These are phyloP conservation scores for Cettia cetti DNA, from an alignment of 2,113 vertebrate species.

Conservation along the genomic window DNA sequence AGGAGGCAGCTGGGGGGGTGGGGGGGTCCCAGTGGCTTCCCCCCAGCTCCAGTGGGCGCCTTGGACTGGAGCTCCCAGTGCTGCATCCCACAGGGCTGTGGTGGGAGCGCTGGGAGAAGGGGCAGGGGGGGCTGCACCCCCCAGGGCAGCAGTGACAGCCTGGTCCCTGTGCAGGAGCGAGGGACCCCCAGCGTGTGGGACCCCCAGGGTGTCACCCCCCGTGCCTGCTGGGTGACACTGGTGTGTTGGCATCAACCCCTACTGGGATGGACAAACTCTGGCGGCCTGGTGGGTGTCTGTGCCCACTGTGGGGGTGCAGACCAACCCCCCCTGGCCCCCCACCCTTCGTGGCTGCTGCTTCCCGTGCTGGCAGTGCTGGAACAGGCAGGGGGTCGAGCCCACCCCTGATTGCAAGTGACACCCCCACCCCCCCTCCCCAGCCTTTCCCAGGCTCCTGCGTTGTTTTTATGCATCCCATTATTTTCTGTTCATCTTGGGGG, in stretches of 20 bases:
- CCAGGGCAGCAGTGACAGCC: background rate
- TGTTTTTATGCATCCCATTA: background rate
- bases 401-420: background rate
- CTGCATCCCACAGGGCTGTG: accelerated
- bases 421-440: background rate
- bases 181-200: background rate
- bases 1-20: background rate
- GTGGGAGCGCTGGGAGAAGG: background rate
- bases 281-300: accelerated
- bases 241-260: background rate
- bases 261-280: background rate
- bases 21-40: accelerated
- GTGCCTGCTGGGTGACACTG: background rate
- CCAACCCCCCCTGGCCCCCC: background rate
- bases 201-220: background rate
- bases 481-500: background rate
- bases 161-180: no score
- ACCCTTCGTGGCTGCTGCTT: background rate
- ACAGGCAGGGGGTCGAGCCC: background rate
- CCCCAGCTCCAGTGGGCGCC: accelerated
- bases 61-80: background rate
- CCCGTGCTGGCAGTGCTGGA: background rate
- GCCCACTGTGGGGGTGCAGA: accelerated
- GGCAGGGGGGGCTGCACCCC: background rate
- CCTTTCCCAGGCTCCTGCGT: background rate